These are phyloP conservation scores for Perizoma affinitatum DNA, from an alignment of 2,888 invertebrate species.

Conservation along the genomic window DNA sequence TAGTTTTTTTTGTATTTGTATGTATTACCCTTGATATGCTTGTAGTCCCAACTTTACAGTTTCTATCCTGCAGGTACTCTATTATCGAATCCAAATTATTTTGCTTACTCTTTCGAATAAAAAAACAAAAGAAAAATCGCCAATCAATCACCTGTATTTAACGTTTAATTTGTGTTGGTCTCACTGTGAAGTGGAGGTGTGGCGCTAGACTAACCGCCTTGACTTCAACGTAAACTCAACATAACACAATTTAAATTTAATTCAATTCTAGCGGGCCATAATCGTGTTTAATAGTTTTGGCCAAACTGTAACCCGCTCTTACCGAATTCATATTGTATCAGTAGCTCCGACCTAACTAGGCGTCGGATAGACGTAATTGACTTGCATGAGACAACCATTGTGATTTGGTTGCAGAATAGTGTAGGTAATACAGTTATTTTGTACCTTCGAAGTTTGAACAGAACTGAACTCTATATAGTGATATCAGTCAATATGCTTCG, in stretches of 20 bases:
- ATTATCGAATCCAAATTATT: too few species aligned
- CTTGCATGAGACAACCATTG: constrained; percentile 77
- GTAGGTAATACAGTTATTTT: constrained; percentile 47
- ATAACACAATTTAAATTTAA: constrained; percentile 66
- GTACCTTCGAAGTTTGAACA: constrained; percentile 39
- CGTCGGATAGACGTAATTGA: constrained; percentile 80
- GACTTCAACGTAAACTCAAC: constrained; percentile 43
- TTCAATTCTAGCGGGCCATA: constrained; percentile 64
- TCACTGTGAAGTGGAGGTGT: not conserved
- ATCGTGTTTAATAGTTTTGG: constrained; percentile 68
- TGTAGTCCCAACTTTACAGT: too few species aligned
- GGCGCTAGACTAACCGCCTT: constrained; percentile 28
- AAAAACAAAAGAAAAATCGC: too few species aligned
- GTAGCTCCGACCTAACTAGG: constrained; percentile 71
- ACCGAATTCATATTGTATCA: constrained; percentile 74
- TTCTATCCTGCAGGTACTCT: too few species aligned
- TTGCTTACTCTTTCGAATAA: too few species aligned
- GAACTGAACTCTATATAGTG: constrained; percentile 1
- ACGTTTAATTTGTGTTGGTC: too few species aligned
- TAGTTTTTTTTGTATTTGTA: too few species aligned
- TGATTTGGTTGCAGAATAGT: constrained; percentile 63
- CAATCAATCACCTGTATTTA: too few species aligned
- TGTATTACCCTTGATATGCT: too few species aligned
- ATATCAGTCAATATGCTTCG: too few species aligned
- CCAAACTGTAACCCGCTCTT: constrained; percentile 64